A percentile compares a stretch with the other conserved stretches of the same genome.
Conservation (phyloP, 37 sponge, comb jelly and placozoan genomes). For the Petrosia ficiformis region DNA sequence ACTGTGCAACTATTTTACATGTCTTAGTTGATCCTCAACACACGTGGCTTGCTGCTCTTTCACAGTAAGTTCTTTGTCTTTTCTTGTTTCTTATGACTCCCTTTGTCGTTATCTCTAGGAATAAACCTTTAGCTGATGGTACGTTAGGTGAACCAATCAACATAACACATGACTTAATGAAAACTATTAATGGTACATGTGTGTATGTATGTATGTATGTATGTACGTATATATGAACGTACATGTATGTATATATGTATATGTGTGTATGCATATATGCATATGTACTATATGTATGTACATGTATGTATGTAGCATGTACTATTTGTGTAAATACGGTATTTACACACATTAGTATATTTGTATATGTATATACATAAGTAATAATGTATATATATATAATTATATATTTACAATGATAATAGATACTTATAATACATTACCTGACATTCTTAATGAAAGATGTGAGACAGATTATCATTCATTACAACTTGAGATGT, state of each 20-base stretch:
- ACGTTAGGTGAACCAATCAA: background rate
- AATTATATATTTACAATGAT: too few species aligned
- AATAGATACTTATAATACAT: too few species aligned
- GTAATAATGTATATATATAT: too few species aligned
- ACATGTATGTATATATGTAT: background rate
- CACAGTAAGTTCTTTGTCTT: conserved; percentile 1
- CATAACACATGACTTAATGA: background rate
- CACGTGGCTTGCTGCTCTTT: background rate
- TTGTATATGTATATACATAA: too few species aligned
- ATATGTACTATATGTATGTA: background rate
- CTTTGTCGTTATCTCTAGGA: background rate
- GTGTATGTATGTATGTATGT: conserved; percentile 20
- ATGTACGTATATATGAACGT: background rate
- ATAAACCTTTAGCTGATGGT: background rate
- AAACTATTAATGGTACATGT: conserved; percentile 3
- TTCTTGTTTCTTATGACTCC: background rate
- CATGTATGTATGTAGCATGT: background rate
- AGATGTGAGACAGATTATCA: conserved; percentile 15
- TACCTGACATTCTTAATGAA: background rate
- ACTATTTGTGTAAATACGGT: too few species aligned
- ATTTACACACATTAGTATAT: too few species aligned
- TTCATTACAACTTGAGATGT: conserved; percentile 15
- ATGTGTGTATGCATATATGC: too few species aligned
- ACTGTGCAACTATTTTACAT: background rate
- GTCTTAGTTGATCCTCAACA: background rate